Base-by-base conservation (phyloP, 1,140 invertebrate genomes). In the Drosophila jambulina region DNA sequence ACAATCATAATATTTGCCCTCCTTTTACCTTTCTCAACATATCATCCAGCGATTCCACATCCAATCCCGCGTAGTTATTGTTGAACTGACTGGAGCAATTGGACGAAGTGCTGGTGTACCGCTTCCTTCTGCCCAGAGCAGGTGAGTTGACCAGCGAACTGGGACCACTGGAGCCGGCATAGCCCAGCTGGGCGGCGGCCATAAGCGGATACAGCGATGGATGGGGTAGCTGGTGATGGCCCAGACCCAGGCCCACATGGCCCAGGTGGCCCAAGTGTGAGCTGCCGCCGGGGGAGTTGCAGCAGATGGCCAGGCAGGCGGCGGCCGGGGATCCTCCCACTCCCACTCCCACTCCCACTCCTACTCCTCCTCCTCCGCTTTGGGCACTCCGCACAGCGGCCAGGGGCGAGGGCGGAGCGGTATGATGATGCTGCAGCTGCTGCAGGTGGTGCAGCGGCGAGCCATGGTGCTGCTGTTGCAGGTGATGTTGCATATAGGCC, bases 21-120 rank as follows among this genome's bases (percentile, higher is more conserved):
- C 9, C 0, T 1, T 7, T 95, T 94, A 96, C 96, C 96, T 96
- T 96, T 92, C 95, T 95, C 91, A 96, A 94, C 96, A 96, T 96
- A 94, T 96, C 96, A 93, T 96, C 96, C 78, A 96, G 94, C 76
- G 96, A 96, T 91, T 96, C 96, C 94, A 96, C 96, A 93, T 96
- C 96, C 93, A 96, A 94, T 92, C 95, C 94, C 92, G 95, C 95
- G 93, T 96, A 96, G 93, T 95, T 95, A 93, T 95, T 95, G 76
- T 95, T 95, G 59, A 93, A 94, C 68, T 93, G 93, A 72, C 92
- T 93, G 63, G 92, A 93, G 92, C 93, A 93, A 67, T 84, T 92
- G 10, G 92, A 92, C 15, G 91, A 92, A 49, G 80, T 92, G 82
- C 91, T 92, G 27, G 92, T 93, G 61, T 92, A 91, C 49, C 92